Evolutionary conservation across 2,888 invertebrate species (phyloP), one percentile per base, ranked within the genome.

Genomic region (Drosophila recens): DNA sequence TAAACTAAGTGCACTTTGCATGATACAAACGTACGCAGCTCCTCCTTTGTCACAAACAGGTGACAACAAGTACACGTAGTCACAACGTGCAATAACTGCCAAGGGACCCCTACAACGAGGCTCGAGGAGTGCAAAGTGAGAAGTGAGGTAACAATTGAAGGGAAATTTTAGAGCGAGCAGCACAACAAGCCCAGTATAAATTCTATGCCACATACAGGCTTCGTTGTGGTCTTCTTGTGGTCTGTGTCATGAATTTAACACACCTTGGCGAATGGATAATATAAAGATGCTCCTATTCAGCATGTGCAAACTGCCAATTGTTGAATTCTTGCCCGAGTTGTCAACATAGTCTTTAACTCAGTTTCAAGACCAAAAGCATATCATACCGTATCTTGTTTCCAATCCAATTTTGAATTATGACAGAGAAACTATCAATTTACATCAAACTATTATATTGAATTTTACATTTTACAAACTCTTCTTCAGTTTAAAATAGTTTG

Each of bases 41-140:
- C 73, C 78, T 72, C 73, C 67, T 80, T 87, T 87, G 79, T 84
- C 87, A 70, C 45, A 71, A 69, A 72, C 87, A 87, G 82, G 87
- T 82, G 85, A 81, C 84, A 84, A 70, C 67, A 86, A 67, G 70
- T 73, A 84, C 85, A 84, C 69, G 77, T 76, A 65, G 40, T 62
- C 57, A 61, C 49, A 78, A 81, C 79, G 66, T 78, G 66, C 66
- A 62, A 68, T 51, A 76, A 74, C 82, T 73, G 69, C 54, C 75
- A 61, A 61, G 67, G 70, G 69, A 66, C 38, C 57, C 38, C 57
- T 20, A n/a, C 9, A 34, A 15, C 15, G 13, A 11, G 17, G 23
- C 23, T 36, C 36, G 5, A 36, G 5, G 36, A 13, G 36, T 36
- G 6, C 17, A n/a, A 13, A 13, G 8, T 36, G 6, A 17, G 17